Evolutionary conservation across 2,888 invertebrate genomes (phyloP).

Genomic region (Sympetrum striolatum): DNA sequence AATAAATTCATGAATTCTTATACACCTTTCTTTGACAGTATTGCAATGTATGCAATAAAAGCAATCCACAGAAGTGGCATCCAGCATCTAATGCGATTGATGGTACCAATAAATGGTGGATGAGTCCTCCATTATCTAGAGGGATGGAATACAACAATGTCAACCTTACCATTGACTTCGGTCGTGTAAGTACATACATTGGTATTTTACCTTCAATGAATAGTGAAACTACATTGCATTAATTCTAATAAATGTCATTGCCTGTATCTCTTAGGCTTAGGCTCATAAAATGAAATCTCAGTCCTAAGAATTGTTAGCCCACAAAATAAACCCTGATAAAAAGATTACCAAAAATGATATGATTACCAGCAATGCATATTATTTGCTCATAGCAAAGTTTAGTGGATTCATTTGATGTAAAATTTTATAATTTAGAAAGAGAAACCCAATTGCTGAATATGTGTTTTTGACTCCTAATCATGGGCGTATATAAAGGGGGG

Average conservation of each 20-base stretch:
- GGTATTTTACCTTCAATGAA: background rate
- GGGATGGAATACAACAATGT: slow-evolving; percentile 65
- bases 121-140: slow-evolving; percentile 68
- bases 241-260: background rate
- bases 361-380: no score
- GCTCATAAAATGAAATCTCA: no score
- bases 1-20: no score
- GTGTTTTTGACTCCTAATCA: no score
- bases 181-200: slow-evolving; percentile 60
- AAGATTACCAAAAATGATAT: no score
- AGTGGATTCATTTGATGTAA: no score
- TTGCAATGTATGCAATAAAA: slow-evolving; percentile 63
- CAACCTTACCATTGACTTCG: slow-evolving; percentile 66
- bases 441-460: no score
- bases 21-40: slow-evolving; percentile 55
- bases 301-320: no score
- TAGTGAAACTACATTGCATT: background rate
- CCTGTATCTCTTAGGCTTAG: background rate
- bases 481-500: no score
- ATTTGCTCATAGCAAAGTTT: no score
- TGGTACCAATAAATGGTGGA: slow-evolving; percentile 65
- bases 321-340: no score
- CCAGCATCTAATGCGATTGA: slow-evolving; percentile 64
- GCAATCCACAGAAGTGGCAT: slow-evolving; percentile 57
- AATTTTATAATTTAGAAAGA: no score